Conservation (phyloP, 2,888 invertebrate genomes). For the Thysanoteuthis rhombus region DNA sequence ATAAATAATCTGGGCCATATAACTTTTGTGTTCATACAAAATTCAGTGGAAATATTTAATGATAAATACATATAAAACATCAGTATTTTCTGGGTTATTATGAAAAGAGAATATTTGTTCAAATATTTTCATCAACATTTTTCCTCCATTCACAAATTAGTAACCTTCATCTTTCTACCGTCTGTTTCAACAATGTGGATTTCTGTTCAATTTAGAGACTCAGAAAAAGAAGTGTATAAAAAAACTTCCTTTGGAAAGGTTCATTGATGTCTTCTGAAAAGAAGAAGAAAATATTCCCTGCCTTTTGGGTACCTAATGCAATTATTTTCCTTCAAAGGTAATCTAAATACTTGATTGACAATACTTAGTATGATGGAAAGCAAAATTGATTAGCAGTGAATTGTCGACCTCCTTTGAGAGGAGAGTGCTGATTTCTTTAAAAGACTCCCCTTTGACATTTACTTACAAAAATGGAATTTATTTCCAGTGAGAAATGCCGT, state of each 20-base stretch:
- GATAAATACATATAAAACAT: no score
- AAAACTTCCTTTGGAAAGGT: not conserved
- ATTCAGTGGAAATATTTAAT: no score
- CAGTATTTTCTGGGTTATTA: no score
- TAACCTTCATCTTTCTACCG: not conserved
- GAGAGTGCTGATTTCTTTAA: not conserved
- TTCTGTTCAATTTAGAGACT: not conserved
- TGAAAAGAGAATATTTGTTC: not conserved
- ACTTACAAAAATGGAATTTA: slow-evolving; percentile 12
- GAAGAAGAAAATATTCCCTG: not conserved
- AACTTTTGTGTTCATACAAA: no score
- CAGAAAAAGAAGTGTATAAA: not conserved
- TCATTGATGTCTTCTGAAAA: not conserved
- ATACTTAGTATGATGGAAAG: not conserved
- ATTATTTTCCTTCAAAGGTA: not conserved
- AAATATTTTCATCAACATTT: not conserved
- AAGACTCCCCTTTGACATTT: not conserved
- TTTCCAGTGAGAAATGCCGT: not conserved
- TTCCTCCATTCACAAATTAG: not conserved
- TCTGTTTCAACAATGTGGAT: not conserved
- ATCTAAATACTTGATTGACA: slow-evolving; percentile 12
- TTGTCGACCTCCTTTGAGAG: not conserved
- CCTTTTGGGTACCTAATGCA: not conserved
- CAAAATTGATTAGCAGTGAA: slow-evolving; percentile 12
- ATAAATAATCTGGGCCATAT: no score